A percentile compares a stretch with the other conserved stretches of the same genome.
These are phyloP conservation scores for Dipodomys merriami DNA, from an alignment of 2,113 vertebrate species.

Conservation along the genomic window DNA sequence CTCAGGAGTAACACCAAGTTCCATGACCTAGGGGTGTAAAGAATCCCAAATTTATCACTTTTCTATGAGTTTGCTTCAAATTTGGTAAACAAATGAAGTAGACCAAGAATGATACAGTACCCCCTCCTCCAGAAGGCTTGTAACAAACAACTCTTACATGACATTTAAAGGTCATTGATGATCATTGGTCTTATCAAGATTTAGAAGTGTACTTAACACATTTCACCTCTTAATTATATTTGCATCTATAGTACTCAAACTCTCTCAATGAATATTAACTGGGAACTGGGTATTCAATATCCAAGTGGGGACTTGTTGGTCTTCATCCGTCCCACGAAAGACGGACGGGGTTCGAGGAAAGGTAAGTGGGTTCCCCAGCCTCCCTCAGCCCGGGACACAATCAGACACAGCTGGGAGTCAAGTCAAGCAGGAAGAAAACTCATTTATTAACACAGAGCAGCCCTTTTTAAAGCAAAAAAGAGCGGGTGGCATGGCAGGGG, in stretches of 20 bases:
- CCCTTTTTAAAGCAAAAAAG: too few species aligned
- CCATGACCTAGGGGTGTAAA: too few species aligned
- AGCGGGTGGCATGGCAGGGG: too few species aligned
- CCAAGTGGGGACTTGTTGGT: not conserved
- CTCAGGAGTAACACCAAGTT: too few species aligned
- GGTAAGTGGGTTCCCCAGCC: too few species aligned
- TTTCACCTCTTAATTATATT: slow-evolving; percentile 36
- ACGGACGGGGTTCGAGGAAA: too few species aligned
- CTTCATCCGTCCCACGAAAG: too few species aligned
- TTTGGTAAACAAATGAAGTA: not conserved
- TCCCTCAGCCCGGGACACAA: too few species aligned
- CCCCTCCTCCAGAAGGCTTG: not conserved
- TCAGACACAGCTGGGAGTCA: too few species aligned
- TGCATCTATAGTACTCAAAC: not conserved
- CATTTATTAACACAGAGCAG: too few species aligned
- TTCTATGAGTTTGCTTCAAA: not conserved
- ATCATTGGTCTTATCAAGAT: not conserved
- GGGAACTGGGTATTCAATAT: not conserved
- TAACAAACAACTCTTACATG: not conserved
- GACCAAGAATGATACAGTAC: not conserved
- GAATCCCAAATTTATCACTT: not conserved
- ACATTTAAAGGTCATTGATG: not conserved
- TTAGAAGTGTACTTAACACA: not conserved
- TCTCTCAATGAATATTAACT: not conserved
- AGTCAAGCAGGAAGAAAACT: too few species aligned